Base-by-base conservation (phyloP, 2,797 vertebrate species). In the Hapalemur alaotrensis region DNA sequence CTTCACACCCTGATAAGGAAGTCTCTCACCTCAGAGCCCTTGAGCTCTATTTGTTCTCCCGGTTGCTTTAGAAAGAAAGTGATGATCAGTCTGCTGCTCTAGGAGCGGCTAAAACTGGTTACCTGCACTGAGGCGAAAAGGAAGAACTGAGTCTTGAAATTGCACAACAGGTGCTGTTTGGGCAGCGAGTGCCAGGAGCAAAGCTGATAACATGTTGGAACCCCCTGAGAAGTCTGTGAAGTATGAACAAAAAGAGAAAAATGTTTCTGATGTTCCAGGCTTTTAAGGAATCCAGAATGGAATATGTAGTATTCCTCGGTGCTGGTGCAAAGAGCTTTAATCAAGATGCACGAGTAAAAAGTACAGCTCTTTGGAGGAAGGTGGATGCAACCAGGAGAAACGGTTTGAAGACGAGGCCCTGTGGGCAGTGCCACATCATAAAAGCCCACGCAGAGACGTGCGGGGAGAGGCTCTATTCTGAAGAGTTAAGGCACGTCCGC, bases 291-390 rank as follows among this genome's bases (percentile, higher is more conserved):
- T 54, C 22, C 59, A 12, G 46, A 13, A 12, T 10, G 23, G 46
- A 28, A 10, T 4, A 6, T 14, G 30, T 14, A 0, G 57, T 5
- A 17, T 35, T 30, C 46, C 65, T 54, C 1, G 0, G 25, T 5
- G 30, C 48, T 18, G 11, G 17, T 0, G 41, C 72, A 59, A 15
- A 52, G 63, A 5, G 3, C 28, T 38, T 48, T 41, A 0, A 0
- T 35, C 32, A 4, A 10, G 76, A 76, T 4, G 43, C 41, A 0
- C 0, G 8, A 43, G 73, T 7, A 13, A 35, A 32, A 32, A n/a
- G 7, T 1, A 23, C 57, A 76, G 65, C 72, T 73, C 54, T 67
- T 15, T 2, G 32, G 38, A 76, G 43, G 22, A 22, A 23, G 15
- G 78, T 13, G 11, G 67, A 89, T 59, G 28, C n/a, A 3, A 11